Evolutionary conservation across 2,888 invertebrate species (phyloP), one percentile per base, ranked within the genome.

Genomic region (Pteria penguin): DNA sequence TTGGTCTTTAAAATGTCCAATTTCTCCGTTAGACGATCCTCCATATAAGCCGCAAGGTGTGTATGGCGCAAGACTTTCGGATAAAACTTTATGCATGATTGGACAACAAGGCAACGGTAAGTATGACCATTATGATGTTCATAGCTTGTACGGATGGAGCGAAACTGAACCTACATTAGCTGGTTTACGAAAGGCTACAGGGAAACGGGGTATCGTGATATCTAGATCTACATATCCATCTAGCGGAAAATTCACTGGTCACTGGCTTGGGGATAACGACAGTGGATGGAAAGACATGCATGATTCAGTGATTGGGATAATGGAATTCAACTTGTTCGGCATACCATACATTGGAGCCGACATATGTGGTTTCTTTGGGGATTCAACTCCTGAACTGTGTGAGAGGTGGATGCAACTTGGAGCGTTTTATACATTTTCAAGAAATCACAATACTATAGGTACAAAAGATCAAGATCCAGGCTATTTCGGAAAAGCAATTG

Each of bases 311-410:
- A 89, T 88, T 94, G 96, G 90, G 26, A 91, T 96, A 76, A 92
- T 96, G 57, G 94, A 94, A 88, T 96, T 95, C 92, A 95, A 95
- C 87, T 90, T 96, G 76, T 96, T 95, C 92, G 96, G 96, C 24
- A 94, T 96, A 26, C 96, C 97, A 1, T 94, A 96, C 89, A 84
- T 89, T 73, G 91, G 91, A 32, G 88, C 90, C 5, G 91, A 91
- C 75, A 90, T 90, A 24, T 90, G 91, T 81, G 91, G 91, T 4
- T 91, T 89, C 72, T 88, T 86, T 68, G 81, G 83, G 0, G 81
- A 89, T 70, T 75, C 90, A 0, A 84, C 84, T 1, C 75, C 71
- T 14, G 88, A 90, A 69, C 76, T 91, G 70, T 90, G 90, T 74
- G 81, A 85, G 60, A 75, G 91, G 36, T 91, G 91, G 91, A 89